These are phyloP conservation scores for Teleiodes luculella DNA, from an alignment of 2,888 invertebrate species.

Conservation along the genomic window DNA sequence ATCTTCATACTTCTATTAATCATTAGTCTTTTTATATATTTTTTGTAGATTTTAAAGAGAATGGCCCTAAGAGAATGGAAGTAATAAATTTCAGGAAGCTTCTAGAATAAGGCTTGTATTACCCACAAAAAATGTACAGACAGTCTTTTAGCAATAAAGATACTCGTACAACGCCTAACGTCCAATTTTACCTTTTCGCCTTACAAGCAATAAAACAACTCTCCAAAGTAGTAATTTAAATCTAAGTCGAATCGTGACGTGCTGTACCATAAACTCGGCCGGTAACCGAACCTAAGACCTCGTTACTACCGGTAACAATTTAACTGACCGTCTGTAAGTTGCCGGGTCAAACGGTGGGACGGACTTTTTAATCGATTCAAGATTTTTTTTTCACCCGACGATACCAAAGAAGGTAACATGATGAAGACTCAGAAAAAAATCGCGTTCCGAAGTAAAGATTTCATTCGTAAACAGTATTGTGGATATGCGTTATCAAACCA, in stretches of 20 bases:
- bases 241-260: conserved; percentile 50
- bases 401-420: neutral
- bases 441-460: too few relatives aligned
- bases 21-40: too few relatives aligned
- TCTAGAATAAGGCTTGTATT: too few relatives aligned
- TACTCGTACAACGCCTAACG: neutral
- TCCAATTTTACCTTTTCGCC: conserved; percentile 2
- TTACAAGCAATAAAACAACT: conserved; percentile 37
- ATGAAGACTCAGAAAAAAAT: too few relatives aligned
- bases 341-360: conserved; percentile 1
- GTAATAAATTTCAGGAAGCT: too few relatives aligned
- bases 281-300: conserved; percentile 49
- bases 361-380: neutral
- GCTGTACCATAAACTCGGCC: conserved; percentile 45
- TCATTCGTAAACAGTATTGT: too few relatives aligned
- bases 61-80: too few relatives aligned
- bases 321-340: conserved; percentile 10
- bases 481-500: too few relatives aligned
- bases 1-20: too few relatives aligned
- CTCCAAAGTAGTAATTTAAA: conserved; percentile 48
- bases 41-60: too few relatives aligned
- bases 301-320: conserved; percentile 30
- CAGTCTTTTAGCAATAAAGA: too few relatives aligned
- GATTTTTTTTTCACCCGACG: neutral
- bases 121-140: too few relatives aligned